Base-by-base conservation (phyloP, 2,113 vertebrate species). In the Bos javanicus region DNA sequence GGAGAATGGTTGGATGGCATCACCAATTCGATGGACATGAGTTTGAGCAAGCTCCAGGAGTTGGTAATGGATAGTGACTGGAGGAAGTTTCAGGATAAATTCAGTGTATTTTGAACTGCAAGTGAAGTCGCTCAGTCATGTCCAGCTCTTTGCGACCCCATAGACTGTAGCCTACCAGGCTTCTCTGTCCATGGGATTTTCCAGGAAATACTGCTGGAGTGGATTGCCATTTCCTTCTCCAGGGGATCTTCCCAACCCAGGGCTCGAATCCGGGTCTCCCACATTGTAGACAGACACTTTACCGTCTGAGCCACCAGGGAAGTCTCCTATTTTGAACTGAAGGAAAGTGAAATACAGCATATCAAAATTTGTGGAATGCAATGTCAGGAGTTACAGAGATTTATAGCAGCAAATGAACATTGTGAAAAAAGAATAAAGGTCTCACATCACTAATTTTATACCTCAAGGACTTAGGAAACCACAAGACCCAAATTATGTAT, bases 391-490 rank as follows among this genome's bases (percentile, higher is more conserved):
- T 87, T 52, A 50, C 3, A 33, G 6, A 94, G 74, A 91, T n/a
- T 39, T 78, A 64, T 28, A 88, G 6, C 26, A 59, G 64, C 46
- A 86, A 71, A 90, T 60, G 15, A 25, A 90, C 30, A 50, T 23
- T 56, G 56, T 91, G 6, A 19, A 76, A 91, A 67, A 84, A 85
- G 19, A 78, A 76, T 15, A 52, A 52, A 90, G 30, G 33, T 56
- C 43, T 48, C 46, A 91, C n/a, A 87, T 56, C 33, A 83, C 74
- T 57, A 57, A 78, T 43, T 76, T 95, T 82, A 30, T 21, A 36
- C 5, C 28, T 43, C 64, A 90, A 82, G 10, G 21, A 87, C 57
- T 36, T 82, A 86, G n/a, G 16, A 74, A 87, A 82, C 19, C 83
- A 15, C 5, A 25, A 62, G 95, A 56, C 6, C 5, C 15, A 87